These are phyloP conservation scores for Lordiphosa stackelbergi DNA, from an alignment of 1,140 invertebrate genomes.

Conservation along the genomic window DNA sequence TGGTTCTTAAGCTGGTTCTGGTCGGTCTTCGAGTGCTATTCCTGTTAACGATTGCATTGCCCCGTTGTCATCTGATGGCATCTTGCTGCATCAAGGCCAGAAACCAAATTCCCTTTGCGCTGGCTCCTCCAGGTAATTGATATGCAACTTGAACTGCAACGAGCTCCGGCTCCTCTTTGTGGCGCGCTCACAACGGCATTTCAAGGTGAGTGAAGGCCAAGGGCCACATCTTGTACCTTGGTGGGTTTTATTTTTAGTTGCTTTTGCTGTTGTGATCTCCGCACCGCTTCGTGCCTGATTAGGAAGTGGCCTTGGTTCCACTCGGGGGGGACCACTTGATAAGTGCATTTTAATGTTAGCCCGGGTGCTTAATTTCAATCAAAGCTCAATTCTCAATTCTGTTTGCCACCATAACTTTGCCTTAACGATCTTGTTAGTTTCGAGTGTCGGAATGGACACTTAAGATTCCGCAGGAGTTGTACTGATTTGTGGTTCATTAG, in stretches of 20 bases:
- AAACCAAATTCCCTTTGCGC: conserved; percentile 26
- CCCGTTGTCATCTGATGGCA: conserved; percentile 42
- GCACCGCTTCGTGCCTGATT: conserved; percentile 31
- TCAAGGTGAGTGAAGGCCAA: conserved; percentile 77
- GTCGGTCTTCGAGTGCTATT: conserved; percentile 15
- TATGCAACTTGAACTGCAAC: conserved; percentile 31
- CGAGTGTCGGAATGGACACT: conserved; percentile 3
- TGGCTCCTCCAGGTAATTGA: conserved; percentile 36
- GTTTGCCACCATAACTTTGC: conserved; percentile 28
- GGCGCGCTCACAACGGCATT: conserved; percentile 42
- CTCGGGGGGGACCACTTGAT: conserved; percentile 21
- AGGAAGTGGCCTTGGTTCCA: conserved; percentile 38
- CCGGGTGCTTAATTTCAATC: conserved; percentile 45
- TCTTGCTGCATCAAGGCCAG: conserved; percentile 45
- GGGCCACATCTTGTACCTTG: conserved; percentile 64
- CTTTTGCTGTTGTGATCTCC: conserved; percentile 33
- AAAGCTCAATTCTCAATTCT: conserved; percentile 47
- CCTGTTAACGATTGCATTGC: conserved; percentile 36
- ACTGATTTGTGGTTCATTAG: conserved; percentile 51
- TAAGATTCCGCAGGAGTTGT: conserved; percentile 11
- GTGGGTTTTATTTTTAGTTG: conserved; percentile 45
- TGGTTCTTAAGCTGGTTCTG: conserved; percentile 37
- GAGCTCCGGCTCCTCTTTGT: conserved; percentile 5
- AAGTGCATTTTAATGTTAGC: conserved; percentile 73
- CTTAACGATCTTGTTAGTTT: conserved; percentile 62